Conservation (phyloP, 2,113 vertebrate genomes). For the Platanista minor region DNA sequence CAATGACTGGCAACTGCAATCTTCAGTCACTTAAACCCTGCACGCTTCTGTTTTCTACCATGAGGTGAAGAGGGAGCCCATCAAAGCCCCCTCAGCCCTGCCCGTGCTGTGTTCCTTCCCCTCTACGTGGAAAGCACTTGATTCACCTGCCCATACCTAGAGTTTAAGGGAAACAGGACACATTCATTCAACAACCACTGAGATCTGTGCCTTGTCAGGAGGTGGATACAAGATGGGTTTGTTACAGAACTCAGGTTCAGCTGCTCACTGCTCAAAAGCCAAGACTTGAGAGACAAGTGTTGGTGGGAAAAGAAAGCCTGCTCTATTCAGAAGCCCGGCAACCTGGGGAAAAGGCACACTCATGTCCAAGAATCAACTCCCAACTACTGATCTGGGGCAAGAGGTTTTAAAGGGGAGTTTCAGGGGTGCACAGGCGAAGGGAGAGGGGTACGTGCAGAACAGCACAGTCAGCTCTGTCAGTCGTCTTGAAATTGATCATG, state of each 20-base stretch:
- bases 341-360: not conserved
- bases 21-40: not conserved
- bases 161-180: not conserved
- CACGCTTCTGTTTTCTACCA: not conserved
- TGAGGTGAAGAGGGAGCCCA: too few relatives aligned
- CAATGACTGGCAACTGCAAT: too few relatives aligned
- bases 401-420: not conserved
- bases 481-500: fast-evolving
- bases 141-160: not conserved
- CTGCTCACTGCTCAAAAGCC: not conserved
- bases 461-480: not conserved
- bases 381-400: not conserved
- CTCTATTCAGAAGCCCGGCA: not conserved
- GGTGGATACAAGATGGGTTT: too few relatives aligned
- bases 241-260: not conserved
- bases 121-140: not conserved
- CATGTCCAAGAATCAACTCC: not conserved
- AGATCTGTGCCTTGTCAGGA: not conserved
- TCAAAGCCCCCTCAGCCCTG: not conserved
- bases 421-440: not conserved
- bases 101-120: not conserved
- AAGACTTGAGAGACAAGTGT: not conserved
- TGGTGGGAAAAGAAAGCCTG: not conserved
- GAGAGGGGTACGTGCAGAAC: fast-evolving
- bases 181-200: not conserved